Evolutionary conservation across 2,113 vertebrate species (phyloP).

Genomic region (Loxodonta africana): DNA sequence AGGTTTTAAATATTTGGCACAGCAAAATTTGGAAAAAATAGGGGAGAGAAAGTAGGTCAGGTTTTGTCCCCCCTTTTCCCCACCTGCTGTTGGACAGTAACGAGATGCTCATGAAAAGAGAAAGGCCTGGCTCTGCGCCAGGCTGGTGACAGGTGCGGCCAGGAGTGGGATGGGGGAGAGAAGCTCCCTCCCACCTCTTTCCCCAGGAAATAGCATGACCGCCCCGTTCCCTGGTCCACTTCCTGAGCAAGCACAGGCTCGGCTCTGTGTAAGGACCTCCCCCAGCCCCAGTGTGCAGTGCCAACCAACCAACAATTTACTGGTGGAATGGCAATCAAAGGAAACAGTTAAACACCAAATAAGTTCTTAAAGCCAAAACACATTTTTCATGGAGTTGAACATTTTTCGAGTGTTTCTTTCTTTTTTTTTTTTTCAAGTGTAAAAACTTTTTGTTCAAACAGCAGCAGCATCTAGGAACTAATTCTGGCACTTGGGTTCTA

Average conservation of each 20-base stretch:
- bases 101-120: background rate
- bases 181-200: background rate
- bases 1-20: constrained; percentile 85
- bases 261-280: constrained; percentile 55
- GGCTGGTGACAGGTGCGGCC: constrained; percentile 20
- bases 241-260: constrained; percentile 73
- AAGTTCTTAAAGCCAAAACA: constrained; percentile 79
- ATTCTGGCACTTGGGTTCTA: constrained; percentile 86
- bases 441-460: constrained; percentile 80
- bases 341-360: constrained; percentile 68
- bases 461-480: constrained; percentile 81
- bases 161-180: background rate
- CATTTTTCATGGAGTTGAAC: constrained; percentile 76
- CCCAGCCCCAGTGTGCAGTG: constrained; percentile 73
- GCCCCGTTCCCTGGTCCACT: constrained; percentile 20
- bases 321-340: constrained; percentile 74
- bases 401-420: constrained; percentile 62
- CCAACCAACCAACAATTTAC: constrained; percentile 74
- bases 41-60: background rate
- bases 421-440: constrained; percentile 82
- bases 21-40: constrained; percentile 65
- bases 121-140: background rate
- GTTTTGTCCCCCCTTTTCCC: background rate
- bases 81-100: constrained; percentile 62
- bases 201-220: background rate